These are phyloP conservation scores for Microplitis mediator DNA, from an alignment of 1,140 invertebrate species.

Conservation along the genomic window DNA sequence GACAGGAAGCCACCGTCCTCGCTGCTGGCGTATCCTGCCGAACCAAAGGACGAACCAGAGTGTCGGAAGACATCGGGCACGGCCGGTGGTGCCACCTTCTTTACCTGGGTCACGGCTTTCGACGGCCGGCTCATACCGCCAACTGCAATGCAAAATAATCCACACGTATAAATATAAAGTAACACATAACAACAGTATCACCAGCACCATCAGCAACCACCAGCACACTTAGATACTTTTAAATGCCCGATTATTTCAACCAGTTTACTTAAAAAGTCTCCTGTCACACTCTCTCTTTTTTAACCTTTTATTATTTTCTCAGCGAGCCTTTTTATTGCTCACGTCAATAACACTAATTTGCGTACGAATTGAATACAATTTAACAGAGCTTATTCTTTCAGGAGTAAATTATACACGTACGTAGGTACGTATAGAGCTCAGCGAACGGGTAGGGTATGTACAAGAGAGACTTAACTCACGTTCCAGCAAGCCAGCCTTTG, in stretches of 20 bases:
- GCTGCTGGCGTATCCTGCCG: conserved; percentile 76
- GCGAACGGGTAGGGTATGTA: background rate
- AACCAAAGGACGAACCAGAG: conserved; percentile 76
- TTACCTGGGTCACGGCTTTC: conserved; percentile 76
- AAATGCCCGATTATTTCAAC: background rate
- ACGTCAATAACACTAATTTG: conserved; percentile 19
- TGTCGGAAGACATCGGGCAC: conserved; percentile 79
- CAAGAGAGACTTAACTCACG: background rate
- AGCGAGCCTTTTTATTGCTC: background rate
- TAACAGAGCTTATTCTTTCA: conserved; percentile 4
- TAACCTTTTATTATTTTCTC: background rate
- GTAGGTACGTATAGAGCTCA: background rate
- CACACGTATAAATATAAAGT: background rate
- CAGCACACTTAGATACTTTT: background rate
- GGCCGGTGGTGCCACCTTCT: conserved; percentile 82
- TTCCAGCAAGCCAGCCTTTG: conserved; percentile 10
- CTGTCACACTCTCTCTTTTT: background rate
- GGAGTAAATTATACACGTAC: conserved; percentile 17
- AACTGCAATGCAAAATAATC: conserved; percentile 64
- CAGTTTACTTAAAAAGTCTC: no score
- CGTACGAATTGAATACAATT: conserved; percentile 25
- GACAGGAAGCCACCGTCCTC: conserved; percentile 69
- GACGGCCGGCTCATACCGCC: conserved; percentile 81
- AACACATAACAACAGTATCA: no score
- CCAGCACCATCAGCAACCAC: no score